A percentile compares a stretch with the other conserved stretches of the same genome.
Conservation (phyloP, 2,113 vertebrate species). For the Petroica traversi region DNA sequence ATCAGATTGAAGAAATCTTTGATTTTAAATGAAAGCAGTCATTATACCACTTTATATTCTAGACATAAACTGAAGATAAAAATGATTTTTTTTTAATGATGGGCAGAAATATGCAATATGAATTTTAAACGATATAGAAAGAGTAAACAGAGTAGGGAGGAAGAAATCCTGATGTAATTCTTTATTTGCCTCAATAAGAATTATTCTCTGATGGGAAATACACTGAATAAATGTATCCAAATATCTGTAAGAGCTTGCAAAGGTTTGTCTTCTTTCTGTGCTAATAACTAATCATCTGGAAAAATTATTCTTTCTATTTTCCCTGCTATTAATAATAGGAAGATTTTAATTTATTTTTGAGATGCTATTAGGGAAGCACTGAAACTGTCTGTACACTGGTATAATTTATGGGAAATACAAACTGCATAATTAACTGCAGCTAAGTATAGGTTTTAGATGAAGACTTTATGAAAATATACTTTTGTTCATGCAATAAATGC, state of each 20-base stretch:
- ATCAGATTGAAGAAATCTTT: background rate
- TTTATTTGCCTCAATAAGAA: background rate
- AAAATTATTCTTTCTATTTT: background rate
- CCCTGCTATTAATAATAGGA: background rate
- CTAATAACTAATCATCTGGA: background rate
- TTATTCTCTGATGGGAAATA: background rate
- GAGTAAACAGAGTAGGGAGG: accelerated
- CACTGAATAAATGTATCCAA: background rate
- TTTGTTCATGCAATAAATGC: background rate
- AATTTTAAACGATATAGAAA: background rate
- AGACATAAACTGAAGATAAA: background rate
- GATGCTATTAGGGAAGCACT: background rate
- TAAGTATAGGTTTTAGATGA: background rate
- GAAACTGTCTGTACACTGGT: background rate
- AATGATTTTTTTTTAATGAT: background rate
- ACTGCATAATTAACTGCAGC: background rate
- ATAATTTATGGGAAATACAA: background rate
- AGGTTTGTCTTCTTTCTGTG: background rate
- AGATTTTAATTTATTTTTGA: background rate
- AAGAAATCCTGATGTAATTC: background rate
- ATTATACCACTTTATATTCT: background rate
- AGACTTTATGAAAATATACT: background rate
- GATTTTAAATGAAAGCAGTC: background rate
- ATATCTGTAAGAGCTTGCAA: background rate
- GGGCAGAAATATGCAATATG: background rate